Evolutionary conservation across 2,888 invertebrate genomes (phyloP), one percentile per base, ranked within the genome.

Genomic region (Eupelmus urozonus): DNA sequence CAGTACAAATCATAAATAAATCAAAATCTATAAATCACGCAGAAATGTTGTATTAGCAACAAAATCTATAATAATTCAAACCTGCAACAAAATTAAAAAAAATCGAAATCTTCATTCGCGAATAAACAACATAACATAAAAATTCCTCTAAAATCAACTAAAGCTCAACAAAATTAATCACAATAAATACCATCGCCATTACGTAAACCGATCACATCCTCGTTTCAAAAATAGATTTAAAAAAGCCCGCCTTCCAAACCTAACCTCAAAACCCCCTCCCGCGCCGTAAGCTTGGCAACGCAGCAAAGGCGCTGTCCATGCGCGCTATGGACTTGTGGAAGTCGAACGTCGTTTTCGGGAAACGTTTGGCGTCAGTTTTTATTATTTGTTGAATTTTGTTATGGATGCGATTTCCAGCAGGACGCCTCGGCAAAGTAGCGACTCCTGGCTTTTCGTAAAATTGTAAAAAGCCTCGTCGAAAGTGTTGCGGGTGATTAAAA

Each of bases 291-390:
- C 20, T 45, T 57, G 67, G 67, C 75, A 67, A 67, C 67, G 34
- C 53, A 18, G 67, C 20, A 49, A 69, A 76, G 45, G 57, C 70
- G 57, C 70, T 76, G 42, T 51, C 60, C 45, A 29, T 34, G 45
- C 3, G 11, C 25, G 18, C 7, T 27, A 49, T 57, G 16, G 11
- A 23, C 51, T 23, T 25, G 5, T 13, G 34, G 25, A 63, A 4
- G 25, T 65, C 25, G 66, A 66, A 51, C 13, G 20, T 34, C 55
- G 57, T 77, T 77, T 72, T 71, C 4, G 5, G 45, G 20, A 51
- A 55, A 42, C 51, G 20, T 66, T 78, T 55, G 40, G 71, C 79
- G 70, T 75, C 67, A 76, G 42, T 67, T 66, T 60, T 66, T 69
- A 49, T 78, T 63, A 63, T 65, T 69, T 57, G 27, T 71, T 69